Conservation (phyloP, 2,113 vertebrate species). For the Phylloscopus whistleri region DNA sequence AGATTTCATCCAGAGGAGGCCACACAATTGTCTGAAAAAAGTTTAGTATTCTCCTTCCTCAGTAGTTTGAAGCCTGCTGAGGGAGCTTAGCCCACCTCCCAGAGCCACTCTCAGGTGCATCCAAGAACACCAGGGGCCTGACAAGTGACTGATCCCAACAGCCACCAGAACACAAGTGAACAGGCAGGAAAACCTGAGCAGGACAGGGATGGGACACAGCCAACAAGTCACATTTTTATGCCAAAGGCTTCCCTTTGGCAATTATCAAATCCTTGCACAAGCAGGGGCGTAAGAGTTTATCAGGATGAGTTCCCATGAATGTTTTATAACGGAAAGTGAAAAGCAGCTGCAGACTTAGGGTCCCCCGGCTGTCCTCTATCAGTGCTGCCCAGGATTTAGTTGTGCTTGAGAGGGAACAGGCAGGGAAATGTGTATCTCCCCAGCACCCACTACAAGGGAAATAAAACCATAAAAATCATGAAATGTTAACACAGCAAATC, state of each 20-base stretch:
- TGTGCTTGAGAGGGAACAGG: not conserved
- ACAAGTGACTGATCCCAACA: not conserved
- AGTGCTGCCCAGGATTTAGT: not conserved
- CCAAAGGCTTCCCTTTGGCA: not conserved
- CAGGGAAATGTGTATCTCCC: not conserved
- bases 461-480: not conserved
- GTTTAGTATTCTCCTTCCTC: not conserved
- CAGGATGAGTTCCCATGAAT: not conserved
- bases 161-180: not conserved
- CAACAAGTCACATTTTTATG: not conserved
- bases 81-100: not conserved
- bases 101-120: not conserved
- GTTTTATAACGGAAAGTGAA: not conserved
- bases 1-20: not conserved
- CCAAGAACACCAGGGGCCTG: not conserved
- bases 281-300: not conserved
- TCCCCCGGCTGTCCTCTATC: not conserved
- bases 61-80: not conserved
- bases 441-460: not conserved
- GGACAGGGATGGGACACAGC: not conserved
- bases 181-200: not conserved
- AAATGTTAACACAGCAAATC: not conserved
- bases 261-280: constrained; percentile 22
- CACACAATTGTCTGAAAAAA: not conserved
- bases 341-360: not conserved